phyloP scores from a whole-genome alignment of 2,888 invertebrate species.

The Cabera pusaria region DNA sequence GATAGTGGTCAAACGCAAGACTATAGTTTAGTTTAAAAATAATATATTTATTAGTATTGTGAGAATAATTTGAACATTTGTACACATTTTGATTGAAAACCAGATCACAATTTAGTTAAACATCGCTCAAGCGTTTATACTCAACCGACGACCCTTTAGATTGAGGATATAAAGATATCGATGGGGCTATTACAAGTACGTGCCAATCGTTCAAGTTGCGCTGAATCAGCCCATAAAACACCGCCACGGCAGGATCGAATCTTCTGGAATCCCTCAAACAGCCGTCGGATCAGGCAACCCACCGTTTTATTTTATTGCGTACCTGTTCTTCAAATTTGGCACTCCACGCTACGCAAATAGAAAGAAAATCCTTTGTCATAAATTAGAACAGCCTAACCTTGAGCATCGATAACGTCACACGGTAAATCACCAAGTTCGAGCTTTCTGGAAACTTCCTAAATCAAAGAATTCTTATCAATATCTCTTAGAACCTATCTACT shows the following conservation, averaged over 20 bases:
- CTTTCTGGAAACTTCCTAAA: constrained; percentile 13
- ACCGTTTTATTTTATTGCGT: constrained; percentile 43
- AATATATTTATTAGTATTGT: no score
- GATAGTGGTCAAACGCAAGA: no score
- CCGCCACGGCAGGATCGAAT: constrained; percentile 35
- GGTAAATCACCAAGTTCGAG: constrained; percentile 18
- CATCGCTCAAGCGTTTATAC: constrained; percentile 20
- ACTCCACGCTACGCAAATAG: constrained; percentile 16
- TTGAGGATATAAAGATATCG: constrained; percentile 47
- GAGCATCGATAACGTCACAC: constrained; percentile 12
- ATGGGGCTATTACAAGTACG: constrained; percentile 58
- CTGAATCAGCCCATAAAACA: constrained; percentile 62
- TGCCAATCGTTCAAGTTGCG: constrained; percentile 59
- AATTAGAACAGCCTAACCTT: constrained; percentile 15
- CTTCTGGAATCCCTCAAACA: constrained; percentile 48
- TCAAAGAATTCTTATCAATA: constrained; percentile 14
- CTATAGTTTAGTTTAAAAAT: no score
- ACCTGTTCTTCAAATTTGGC: constrained; percentile 38
- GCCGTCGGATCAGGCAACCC: constrained; percentile 26
- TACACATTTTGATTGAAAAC: constrained; percentile 6
- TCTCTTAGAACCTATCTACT: constrained; percentile 12
- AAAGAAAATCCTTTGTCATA: constrained; percentile 18
- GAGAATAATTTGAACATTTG: no score
- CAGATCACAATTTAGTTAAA: constrained; percentile 14
- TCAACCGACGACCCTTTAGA: constrained; percentile 23